Evolutionary conservation across 1,140 invertebrate genomes (phyloP).

Genomic region (Calephelis virginiensis): DNA sequence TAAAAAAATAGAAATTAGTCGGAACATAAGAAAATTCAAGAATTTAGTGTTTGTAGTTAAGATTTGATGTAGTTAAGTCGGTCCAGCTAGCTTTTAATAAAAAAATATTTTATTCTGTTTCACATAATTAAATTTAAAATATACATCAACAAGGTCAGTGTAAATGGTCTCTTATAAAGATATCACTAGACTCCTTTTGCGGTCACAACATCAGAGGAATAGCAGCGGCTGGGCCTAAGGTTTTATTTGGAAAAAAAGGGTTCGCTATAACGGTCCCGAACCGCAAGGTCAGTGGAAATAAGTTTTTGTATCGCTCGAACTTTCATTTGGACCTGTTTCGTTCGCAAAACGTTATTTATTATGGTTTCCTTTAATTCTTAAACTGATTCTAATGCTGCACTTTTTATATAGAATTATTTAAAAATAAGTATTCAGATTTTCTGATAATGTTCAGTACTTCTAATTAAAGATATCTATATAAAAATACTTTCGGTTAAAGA

Average conservation of each 20-base stretch:
- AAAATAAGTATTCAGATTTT: no score
- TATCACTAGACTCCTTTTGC: constrained; percentile 61
- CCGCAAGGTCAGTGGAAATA: constrained; percentile 58
- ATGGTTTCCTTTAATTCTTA: constrained; percentile 23
- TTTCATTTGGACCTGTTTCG: constrained; percentile 31
- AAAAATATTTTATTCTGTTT: no score
- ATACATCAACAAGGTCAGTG: constrained; percentile 22
- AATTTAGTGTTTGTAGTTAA: no score
- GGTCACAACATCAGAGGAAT: constrained; percentile 68
- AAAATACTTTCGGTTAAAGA: not conserved
- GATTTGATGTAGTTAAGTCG: no score
- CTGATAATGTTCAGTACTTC: no score
- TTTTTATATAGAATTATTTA: not conserved
- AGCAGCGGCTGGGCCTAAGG: constrained; percentile 50
- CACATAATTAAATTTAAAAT: not conserved
- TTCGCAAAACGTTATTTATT: constrained; percentile 24
- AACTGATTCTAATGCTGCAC: not conserved
- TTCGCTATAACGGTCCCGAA: constrained; percentile 55
- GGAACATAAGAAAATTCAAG: no score
- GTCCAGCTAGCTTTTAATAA: no score
- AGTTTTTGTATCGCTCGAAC: constrained; percentile 43
- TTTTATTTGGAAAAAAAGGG: constrained; percentile 50
- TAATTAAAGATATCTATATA: no score
- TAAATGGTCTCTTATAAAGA: constrained; percentile 38
- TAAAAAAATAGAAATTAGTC: no score